These are phyloP conservation scores for Tonatia bakeri DNA, from an alignment of 2,113 vertebrate genomes.

Conservation along the genomic window DNA sequence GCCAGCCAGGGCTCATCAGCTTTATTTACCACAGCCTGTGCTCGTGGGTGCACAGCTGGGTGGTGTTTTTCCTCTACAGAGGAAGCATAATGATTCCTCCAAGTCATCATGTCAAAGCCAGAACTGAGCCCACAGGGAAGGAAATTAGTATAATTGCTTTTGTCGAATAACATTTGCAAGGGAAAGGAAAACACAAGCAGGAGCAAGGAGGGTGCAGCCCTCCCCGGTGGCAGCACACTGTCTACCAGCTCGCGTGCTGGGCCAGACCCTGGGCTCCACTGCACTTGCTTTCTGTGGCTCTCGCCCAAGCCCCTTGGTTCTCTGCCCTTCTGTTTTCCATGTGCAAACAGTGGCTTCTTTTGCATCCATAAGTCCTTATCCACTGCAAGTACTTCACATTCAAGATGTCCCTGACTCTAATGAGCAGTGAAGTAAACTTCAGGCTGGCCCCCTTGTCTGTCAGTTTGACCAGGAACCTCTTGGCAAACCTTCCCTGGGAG, in stretches of 20 bases:
- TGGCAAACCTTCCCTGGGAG: neutral
- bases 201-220: neutral
- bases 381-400: neutral
- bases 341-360: neutral
- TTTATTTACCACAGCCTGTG: neutral
- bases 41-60: neutral
- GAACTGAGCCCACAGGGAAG: slow-evolving; percentile 35
- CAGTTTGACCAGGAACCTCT: neutral
- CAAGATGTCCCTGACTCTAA: neutral
- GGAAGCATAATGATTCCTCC: neutral
- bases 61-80: neutral
- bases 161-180: slow-evolving; percentile 53
- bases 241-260: neutral
- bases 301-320: neutral
- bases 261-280: neutral
- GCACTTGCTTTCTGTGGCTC: neutral
- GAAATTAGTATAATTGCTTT: slow-evolving; percentile 53
- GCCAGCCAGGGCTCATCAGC: neutral
- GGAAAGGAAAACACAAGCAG: neutral
- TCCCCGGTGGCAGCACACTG: neutral
- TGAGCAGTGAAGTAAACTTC: neutral
- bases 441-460: neutral
- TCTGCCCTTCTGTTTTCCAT: slow-evolving; percentile 21
- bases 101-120: slow-evolving; percentile 41
- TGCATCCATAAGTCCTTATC: neutral